phyloP scores from a whole-genome alignment of 2,113 vertebrate genomes.

The Tylochromis polylepis region DNA sequence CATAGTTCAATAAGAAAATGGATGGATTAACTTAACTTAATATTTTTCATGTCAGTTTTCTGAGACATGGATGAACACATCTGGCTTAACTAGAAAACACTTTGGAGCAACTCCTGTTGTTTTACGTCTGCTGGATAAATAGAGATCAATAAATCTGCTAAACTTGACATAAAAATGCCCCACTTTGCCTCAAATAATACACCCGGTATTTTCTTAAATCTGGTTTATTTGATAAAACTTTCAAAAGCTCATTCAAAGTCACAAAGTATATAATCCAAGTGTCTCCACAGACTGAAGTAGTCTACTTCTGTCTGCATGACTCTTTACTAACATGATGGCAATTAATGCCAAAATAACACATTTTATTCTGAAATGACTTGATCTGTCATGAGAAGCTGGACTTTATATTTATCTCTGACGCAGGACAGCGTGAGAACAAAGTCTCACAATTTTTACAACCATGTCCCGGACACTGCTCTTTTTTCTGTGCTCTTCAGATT shows the following conservation, averaged over 20 bases:
- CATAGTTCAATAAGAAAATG: too few relatives aligned
- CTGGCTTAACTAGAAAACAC: not conserved
- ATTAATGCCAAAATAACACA: not conserved
- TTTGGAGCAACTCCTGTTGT: not conserved
- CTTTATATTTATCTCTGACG: not conserved
- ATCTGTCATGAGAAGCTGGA: not conserved
- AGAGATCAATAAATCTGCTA: not conserved
- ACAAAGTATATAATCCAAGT: not conserved
- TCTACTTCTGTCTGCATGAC: not conserved
- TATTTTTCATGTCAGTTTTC: not conserved
- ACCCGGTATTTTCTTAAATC: not conserved
- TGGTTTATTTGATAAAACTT: not conserved
- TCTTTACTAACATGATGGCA: not conserved
- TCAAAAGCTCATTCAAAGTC: not conserved
- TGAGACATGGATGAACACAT: not conserved
- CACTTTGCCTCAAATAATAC: not conserved
- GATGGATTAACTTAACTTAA: not conserved
- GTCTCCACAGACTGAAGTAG: not conserved
- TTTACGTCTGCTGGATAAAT: not conserved
- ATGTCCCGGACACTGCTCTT: not conserved
- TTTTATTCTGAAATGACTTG: not conserved
- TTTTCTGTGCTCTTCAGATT: not conserved
- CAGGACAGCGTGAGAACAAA: not conserved
- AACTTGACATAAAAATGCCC: rapidly evolving
- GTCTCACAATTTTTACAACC: not conserved